Base-by-base conservation (phyloP, 2,113 vertebrate species). In the Rhadina sibilatrix region DNA sequence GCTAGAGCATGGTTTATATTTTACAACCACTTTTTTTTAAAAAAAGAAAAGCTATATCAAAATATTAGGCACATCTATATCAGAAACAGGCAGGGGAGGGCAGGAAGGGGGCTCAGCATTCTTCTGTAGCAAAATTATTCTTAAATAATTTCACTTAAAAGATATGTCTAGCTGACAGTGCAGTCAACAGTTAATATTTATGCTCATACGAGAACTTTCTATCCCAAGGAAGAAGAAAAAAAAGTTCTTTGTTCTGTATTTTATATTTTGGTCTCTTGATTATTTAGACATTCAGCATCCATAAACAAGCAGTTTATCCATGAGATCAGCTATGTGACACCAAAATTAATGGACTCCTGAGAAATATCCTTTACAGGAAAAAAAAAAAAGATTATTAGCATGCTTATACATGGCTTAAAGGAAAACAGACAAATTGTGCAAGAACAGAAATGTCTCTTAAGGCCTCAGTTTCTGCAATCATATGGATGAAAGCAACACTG, bases 261-360 rank as follows among this genome's bases (percentile, higher is more conserved):
- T 93, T 77, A 42, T 44, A 60, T 92, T 81, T 38, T 80, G 12
- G 37, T 83, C 53, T 93, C 65, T 89, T 27, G 33, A 84, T 94
- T 94, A 97, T 97, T 92, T 96, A 95, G 87, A 96, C 65, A 93
- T 94, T 97, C 90, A 95, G 44, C 50, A 83, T 65, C 83, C 90
- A 80, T 83, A 96, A 97, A 93, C 72, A 95, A 90, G 65, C 72
- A 96, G 79, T 93, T 94, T 96, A 96, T 96, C 93, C 89, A 57
- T 33, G 30, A 91, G 50, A 96, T 77, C 84, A 87, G 92, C 77
- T 94, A 95, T 78, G 89, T 91, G 91, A 91, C 82, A 79, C 21
- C 76, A 85, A 95, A 97, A 96, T 92, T 96, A 97, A 93, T 74
- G 69, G 68, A 80, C 23, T 38, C 19, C 35, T 88, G 37, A 94